A percentile compares a stretch with the other conserved stretches of the same genome.
phyloP scores from a whole-genome alignment of 1,140 invertebrate species.

The Eulimnadia texana region DNA sequence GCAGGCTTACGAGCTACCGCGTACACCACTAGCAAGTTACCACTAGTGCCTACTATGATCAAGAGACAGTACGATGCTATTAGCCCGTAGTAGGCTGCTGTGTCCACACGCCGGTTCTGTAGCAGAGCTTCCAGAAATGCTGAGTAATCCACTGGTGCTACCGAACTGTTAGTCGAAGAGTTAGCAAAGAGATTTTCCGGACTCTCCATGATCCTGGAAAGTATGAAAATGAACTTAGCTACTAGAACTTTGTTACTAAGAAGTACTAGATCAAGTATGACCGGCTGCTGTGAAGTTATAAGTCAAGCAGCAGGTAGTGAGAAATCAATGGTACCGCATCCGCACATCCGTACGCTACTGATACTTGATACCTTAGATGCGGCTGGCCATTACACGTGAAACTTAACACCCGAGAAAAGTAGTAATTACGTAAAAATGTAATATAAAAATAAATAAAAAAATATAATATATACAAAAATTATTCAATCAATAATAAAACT shows the following conservation, averaged over 20 bases:
- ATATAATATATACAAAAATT: too few relatives aligned
- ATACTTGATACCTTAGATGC: too few relatives aligned
- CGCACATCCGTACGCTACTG: too few relatives aligned
- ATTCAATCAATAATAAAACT: too few relatives aligned
- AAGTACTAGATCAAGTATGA: too few relatives aligned
- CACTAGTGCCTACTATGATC: conserved; percentile 57
- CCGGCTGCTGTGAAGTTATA: too few relatives aligned
- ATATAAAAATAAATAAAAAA: too few relatives aligned
- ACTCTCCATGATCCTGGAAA: not conserved
- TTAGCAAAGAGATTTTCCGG: not conserved
- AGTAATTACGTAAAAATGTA: too few relatives aligned
- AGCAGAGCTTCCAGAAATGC: not conserved
- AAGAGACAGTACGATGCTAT: conserved; percentile 53
- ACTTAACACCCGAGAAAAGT: too few relatives aligned
- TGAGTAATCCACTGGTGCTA: not conserved
- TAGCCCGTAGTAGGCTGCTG: conserved; percentile 37
- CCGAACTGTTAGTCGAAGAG: not conserved
- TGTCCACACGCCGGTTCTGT: conserved; percentile 7
- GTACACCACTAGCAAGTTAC: conserved; percentile 64
- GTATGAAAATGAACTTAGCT: not conserved
- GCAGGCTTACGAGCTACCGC: conserved; percentile 58
- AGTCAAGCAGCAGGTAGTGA: too few relatives aligned
- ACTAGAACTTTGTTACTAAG: too few relatives aligned
- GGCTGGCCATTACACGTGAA: not conserved
- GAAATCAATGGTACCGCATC: too few relatives aligned